A percentile compares a stretch with the other conserved stretches of the same genome.
Evolutionary conservation across 2,888 invertebrate species (phyloP).

Genomic region (Epinotia brunnichana): DNA sequence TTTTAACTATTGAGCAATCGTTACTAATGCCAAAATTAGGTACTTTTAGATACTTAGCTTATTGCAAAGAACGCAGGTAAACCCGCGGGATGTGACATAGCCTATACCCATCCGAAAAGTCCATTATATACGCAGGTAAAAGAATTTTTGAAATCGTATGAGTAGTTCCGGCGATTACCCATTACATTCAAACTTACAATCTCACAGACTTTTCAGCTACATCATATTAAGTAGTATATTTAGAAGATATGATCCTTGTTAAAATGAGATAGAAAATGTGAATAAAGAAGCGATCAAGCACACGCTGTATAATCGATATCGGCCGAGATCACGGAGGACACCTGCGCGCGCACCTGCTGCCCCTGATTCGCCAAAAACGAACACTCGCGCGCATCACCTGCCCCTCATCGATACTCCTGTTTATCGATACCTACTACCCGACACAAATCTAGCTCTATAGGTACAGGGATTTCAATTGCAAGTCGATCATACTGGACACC

Average conservation of each 20-base stretch:
- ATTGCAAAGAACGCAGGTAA: too few relatives aligned
- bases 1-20: too few relatives aligned
- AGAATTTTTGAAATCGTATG: too few relatives aligned
- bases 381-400: conserved; percentile 70
- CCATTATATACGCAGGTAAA: too few relatives aligned
- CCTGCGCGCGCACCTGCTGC: conserved; percentile 76
- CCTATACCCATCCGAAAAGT: too few relatives aligned
- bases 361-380: conserved; percentile 82
- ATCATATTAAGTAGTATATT: background rate
- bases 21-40: too few relatives aligned
- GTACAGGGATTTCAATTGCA: background rate
- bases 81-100: too few relatives aligned
- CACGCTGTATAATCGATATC: conserved; percentile 70
- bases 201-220: too few relatives aligned
- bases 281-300: conserved; percentile 45
- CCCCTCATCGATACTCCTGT: conserved; percentile 57
- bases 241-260: background rate
- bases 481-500: background rate
- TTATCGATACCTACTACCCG: conserved; percentile 26
- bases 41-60: too few relatives aligned
- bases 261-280: background rate
- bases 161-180: too few relatives aligned
- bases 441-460: conserved; percentile 18
- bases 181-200: too few relatives aligned
- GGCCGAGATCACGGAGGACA: conserved; percentile 73